Evolutionary conservation across 2,113 vertebrate genomes (phyloP).

Genomic region (Nyctereutes procyonoides): DNA sequence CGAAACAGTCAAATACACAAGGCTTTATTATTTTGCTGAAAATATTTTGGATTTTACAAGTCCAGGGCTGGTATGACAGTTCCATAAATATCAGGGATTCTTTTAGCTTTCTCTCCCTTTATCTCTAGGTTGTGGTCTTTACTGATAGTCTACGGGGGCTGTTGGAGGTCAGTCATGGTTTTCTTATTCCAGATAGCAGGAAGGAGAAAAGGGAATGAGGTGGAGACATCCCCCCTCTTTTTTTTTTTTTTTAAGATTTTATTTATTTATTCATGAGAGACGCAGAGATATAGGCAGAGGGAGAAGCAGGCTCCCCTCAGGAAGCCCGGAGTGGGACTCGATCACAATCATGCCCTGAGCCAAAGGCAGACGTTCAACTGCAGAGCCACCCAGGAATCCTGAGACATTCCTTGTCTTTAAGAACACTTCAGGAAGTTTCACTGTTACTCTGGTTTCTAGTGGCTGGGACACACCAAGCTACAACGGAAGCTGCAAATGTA

Average conservation of each 20-base stretch:
- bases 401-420: neutral
- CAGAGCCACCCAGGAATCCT: too few relatives aligned
- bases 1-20: neutral
- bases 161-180: neutral
- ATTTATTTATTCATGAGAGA: too few relatives aligned
- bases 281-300: too few relatives aligned
- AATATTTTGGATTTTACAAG: neutral
- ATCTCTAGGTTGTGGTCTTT: neutral
- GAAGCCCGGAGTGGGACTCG: too few relatives aligned
- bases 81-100: neutral
- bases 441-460: neutral
- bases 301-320: too few relatives aligned
- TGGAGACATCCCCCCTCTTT: fast-evolving
- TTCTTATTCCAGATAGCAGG: neutral
- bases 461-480: neutral
- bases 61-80: neutral
- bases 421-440: neutral
- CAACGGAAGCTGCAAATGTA: neutral
- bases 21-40: neutral
- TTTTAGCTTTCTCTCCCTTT: neutral
- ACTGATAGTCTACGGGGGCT: neutral
- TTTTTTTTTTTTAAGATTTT: too few relatives aligned
- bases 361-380: too few relatives aligned
- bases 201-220: neutral
- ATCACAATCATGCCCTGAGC: too few relatives aligned